phyloP scores from a whole-genome alignment of 2,113 vertebrate species.

The Stomatorhinus ivindoensis region DNA sequence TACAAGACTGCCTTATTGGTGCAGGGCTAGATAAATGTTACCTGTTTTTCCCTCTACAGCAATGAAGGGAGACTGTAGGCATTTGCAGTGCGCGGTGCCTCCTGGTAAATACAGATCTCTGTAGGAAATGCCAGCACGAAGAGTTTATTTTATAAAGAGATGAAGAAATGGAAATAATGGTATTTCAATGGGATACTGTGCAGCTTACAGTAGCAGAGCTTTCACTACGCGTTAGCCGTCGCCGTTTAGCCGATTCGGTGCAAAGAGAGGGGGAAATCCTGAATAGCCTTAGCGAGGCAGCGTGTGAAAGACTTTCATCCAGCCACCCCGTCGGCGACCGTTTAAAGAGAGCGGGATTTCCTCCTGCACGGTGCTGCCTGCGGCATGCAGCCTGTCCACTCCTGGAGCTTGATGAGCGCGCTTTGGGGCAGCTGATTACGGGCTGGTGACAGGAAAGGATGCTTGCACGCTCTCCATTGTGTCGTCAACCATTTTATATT shows the following conservation, averaged over 20 bases:
- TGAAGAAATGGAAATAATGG: neutral
- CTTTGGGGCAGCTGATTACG: neutral
- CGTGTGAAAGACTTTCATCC: neutral
- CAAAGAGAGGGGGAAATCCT: neutral
- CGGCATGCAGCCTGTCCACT: neutral
- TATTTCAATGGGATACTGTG: neutral
- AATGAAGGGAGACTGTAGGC: conserved; percentile 18
- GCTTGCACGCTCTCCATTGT: neutral
- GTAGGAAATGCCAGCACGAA: conserved; percentile 21
- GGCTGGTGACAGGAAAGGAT: neutral
- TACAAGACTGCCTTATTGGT: conserved; percentile 33
- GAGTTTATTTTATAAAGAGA: conserved; percentile 18
- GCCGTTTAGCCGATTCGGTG: neutral
- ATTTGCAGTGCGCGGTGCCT: conserved; percentile 6
- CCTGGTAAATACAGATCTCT: neutral
- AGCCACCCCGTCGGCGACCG: neutral
- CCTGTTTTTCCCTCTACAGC: conserved; percentile 18
- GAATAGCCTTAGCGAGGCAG: neutral
- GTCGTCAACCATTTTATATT: neutral
- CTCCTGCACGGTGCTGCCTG: neutral
- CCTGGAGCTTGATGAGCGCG: neutral
- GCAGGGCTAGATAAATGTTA: conserved; percentile 35
- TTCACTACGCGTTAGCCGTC: neutral
- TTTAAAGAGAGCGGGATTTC: neutral
- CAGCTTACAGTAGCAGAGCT: neutral